Conservation (phyloP, 2,113 vertebrate species). For the Onychostruthus taczanowskii region DNA sequence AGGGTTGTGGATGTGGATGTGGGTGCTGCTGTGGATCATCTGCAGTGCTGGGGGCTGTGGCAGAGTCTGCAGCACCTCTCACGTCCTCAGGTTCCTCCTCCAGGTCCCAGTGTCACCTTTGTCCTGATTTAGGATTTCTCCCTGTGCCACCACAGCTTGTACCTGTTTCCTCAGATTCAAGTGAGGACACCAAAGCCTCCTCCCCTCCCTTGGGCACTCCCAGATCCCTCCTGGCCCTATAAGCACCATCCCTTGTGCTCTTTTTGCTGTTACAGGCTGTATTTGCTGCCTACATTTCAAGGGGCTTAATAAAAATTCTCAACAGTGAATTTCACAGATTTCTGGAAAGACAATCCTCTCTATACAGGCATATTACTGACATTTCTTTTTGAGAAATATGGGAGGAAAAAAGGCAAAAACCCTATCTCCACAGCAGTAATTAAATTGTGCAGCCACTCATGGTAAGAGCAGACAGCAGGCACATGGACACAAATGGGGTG, state of each 20-base stretch:
- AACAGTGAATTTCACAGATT: neutral
- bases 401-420: neutral
- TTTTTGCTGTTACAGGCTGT: neutral
- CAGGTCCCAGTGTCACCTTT: neutral
- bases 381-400: neutral
- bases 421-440: neutral
- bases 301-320: neutral
- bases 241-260: neutral
- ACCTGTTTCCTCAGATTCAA: neutral
- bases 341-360: neutral
- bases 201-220: neutral
- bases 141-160: neutral
- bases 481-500: too few species aligned
- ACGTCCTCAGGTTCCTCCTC: neutral
- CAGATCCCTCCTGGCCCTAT: neutral
- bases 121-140: neutral
- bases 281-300: neutral
- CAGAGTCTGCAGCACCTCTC: neutral
- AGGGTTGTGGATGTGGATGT: neutral
- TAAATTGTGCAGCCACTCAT: neutral
- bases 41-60: neutral
- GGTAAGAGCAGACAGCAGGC: neutral
- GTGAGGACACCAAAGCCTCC: fast-evolving
- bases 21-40: neutral
- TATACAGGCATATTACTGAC: fast-evolving